A percentile compares a stretch with the other conserved stretches of the same genome.
These are phyloP conservation scores for Epicauta chinensis DNA, from an alignment of 1,140 invertebrate species.

Conservation along the genomic window DNA sequence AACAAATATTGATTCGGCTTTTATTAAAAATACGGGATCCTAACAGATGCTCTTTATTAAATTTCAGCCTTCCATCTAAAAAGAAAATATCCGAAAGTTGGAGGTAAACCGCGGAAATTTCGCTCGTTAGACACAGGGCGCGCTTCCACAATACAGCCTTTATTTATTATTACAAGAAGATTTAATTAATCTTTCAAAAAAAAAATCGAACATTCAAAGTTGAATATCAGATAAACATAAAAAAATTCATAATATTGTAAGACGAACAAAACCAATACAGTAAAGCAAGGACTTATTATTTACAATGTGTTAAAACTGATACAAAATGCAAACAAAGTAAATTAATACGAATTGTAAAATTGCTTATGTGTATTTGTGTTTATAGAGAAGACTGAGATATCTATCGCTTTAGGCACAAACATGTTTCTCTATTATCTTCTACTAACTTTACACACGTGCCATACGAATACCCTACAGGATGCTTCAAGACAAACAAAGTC, in stretches of 20 bases:
- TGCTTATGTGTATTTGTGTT: conserved; percentile 3
- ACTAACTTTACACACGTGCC: conserved; percentile 9
- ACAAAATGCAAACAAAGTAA: conserved; percentile 10
- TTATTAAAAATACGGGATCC: conserved; percentile 16
- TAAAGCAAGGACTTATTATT: too few relatives aligned
- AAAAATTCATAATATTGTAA: too few relatives aligned
- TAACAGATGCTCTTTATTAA: conserved; percentile 21
- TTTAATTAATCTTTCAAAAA: neutral
- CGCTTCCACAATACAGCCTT: neutral
- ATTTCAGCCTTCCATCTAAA: conserved; percentile 5
- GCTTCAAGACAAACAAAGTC: conserved; percentile 11
- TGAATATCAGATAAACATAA: too few relatives aligned
- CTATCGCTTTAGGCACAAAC: conserved; percentile 9
- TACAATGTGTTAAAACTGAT: too few relatives aligned
- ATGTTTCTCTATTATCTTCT: conserved; percentile 14
- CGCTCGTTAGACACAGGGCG: neutral
- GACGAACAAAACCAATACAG: too few relatives aligned
- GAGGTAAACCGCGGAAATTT: conserved; percentile 4
- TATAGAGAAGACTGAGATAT: conserved; percentile 5
- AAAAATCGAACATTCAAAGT: too few relatives aligned
- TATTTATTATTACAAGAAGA: too few relatives aligned
- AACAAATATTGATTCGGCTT: conserved; percentile 18
- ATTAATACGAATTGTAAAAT: conserved; percentile 6
- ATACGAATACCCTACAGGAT: conserved; percentile 8
- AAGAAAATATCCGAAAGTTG: conserved; percentile 1